Evolutionary conservation across 2,113 vertebrate genomes (phyloP).

Genomic region (Ceyx margarethae): DNA sequence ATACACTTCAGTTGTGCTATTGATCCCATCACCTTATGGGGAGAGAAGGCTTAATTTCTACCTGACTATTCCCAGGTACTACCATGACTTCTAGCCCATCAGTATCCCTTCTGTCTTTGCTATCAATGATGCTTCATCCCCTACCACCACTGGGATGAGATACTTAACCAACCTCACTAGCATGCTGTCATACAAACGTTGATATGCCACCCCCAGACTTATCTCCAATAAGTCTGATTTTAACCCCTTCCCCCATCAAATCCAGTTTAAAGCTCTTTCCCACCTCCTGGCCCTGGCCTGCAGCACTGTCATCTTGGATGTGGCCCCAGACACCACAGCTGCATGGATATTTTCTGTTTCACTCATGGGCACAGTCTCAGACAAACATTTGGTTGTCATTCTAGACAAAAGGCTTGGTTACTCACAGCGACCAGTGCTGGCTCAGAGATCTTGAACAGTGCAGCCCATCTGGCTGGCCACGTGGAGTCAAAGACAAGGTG

Average conservation of each 20-base stretch:
- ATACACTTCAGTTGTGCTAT: neutral
- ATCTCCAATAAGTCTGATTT: neutral
- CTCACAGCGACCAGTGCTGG: neutral
- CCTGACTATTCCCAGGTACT: neutral
- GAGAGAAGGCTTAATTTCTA: neutral
- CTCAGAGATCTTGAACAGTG: neutral
- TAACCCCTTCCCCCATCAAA: neutral
- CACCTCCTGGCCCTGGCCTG: rapidly evolving
- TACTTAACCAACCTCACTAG: neutral
- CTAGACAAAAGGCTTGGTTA: neutral
- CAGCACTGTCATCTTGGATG: rapidly evolving
- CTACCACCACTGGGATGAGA: neutral
- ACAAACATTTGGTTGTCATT: neutral
- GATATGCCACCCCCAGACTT: neutral
- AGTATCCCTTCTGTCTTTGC: neutral
- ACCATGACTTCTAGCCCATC: neutral
- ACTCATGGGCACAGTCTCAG: neutral
- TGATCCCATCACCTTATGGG: too few relatives aligned
- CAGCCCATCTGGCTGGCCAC: neutral
- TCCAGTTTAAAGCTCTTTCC: neutral
- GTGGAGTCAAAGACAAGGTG: neutral
- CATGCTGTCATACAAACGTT: neutral
- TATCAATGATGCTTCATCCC: too few relatives aligned
- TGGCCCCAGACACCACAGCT: rapidly evolving
- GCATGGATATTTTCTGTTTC: neutral